Conservation (phyloP, 2,888 invertebrate genomes). For the Beris morrisii region DNA sequence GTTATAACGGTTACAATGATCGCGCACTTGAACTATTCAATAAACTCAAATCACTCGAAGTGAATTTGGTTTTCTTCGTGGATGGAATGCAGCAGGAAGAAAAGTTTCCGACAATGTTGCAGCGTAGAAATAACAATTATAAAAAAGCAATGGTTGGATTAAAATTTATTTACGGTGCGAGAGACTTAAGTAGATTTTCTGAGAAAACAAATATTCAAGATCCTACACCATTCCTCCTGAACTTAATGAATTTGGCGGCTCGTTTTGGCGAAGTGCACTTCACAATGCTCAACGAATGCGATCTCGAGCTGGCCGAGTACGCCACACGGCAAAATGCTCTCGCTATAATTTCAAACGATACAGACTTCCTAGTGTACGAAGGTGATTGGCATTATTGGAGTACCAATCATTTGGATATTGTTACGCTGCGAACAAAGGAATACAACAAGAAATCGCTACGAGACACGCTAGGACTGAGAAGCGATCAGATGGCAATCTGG, state of each 20-base stretch:
- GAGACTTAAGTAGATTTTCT: neutral
- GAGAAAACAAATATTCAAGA: neutral
- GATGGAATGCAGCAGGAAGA: slow-evolving; percentile 27
- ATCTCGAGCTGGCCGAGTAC: slow-evolving; percentile 34
- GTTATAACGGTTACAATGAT: slow-evolving; percentile 28
- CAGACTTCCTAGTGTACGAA: slow-evolving; percentile 37
- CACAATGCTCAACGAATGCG: slow-evolving; percentile 34
- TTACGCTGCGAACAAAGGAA: slow-evolving; percentile 26
- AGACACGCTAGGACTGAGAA: slow-evolving; percentile 4
- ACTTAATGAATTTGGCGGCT: slow-evolving; percentile 8
- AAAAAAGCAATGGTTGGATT: neutral
- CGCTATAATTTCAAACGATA: slow-evolving; percentile 36
- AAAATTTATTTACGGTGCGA: neutral
- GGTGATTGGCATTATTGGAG: slow-evolving; percentile 36
- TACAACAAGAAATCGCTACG: slow-evolving; percentile 28
- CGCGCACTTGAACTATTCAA: neutral
- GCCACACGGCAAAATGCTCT: slow-evolving; percentile 33
- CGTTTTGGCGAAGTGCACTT: slow-evolving; percentile 10
- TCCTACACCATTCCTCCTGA: slow-evolving; percentile 4
- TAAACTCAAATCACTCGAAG: slow-evolving; percentile 20
- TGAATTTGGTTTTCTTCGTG: slow-evolving; percentile 23
- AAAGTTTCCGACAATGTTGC: slow-evolving; percentile 18
- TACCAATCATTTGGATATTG: slow-evolving; percentile 11
- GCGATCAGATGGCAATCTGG: slow-evolving; percentile 32
- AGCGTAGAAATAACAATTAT: slow-evolving; percentile 30